Percentiles rank a stretch among this genome's conserved stretches.
Conservation (phyloP, 2,888 invertebrate genomes). For the Proisotoma minuta region DNA sequence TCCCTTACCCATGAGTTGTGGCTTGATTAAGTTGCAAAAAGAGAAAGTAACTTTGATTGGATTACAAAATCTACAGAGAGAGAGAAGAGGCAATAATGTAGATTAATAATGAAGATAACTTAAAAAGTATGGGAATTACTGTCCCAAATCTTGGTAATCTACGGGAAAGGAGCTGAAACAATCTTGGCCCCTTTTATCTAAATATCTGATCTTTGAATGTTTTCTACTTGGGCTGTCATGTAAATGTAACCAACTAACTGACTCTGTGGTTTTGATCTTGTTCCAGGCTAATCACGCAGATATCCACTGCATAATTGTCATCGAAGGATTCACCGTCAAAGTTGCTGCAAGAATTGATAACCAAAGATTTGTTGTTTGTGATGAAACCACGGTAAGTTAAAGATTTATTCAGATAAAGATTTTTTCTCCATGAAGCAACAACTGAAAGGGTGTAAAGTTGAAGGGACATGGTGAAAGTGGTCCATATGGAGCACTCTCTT, state of each 20-base stretch:
- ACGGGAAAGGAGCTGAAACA: neutral
- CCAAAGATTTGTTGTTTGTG: constrained; percentile 77
- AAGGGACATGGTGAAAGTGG: neutral
- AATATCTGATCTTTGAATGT: neutral
- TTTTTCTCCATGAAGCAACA: neutral
- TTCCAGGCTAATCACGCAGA: constrained; percentile 72
- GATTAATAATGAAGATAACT: neutral
- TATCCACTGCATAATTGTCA: constrained; percentile 84
- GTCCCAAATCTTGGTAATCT: neutral
- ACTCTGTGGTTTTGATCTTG: neutral
- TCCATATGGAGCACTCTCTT: neutral
- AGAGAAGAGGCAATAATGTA: neutral
- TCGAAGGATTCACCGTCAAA: constrained; percentile 83
- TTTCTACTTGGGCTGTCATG: neutral
- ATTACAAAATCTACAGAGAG: neutral
- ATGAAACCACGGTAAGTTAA: constrained; percentile 72
- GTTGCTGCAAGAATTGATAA: constrained; percentile 79
- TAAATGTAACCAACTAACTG: neutral
- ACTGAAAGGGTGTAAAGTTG: neutral
- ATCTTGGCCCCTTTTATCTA: neutral
- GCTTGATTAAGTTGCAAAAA: neutral
- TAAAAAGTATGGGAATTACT: neutral
- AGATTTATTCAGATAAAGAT: neutral
- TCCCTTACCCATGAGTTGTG: too few relatives aligned
- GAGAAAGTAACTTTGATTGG: constrained; percentile 2